Percentiles rank a stretch among this genome's conserved stretches.
Conservation (phyloP, 2,888 invertebrate genomes). For the Phyllotreta cruciferae region DNA sequence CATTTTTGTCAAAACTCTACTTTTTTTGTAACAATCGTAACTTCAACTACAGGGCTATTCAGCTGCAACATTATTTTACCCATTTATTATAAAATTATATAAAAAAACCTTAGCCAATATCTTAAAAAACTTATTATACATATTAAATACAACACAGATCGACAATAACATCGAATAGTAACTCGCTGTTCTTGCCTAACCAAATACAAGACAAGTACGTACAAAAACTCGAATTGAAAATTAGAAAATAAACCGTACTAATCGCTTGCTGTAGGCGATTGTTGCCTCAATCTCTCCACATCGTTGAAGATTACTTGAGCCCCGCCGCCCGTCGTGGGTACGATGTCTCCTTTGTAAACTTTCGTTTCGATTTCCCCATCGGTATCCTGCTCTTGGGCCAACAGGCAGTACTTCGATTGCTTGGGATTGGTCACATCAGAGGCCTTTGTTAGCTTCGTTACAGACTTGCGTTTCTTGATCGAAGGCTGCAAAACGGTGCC, state of each 20-base stretch:
- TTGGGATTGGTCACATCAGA: slow-evolving; percentile 76
- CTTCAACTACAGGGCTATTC: no score
- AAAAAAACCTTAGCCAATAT: no score
- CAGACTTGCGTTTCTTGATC: slow-evolving; percentile 81
- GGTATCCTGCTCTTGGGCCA: slow-evolving; percentile 90
- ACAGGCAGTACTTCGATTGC: slow-evolving; percentile 85
- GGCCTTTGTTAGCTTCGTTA: slow-evolving; percentile 81
- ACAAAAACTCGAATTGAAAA: not conserved
- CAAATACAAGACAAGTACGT: no score
- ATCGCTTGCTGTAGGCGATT: slow-evolving; percentile 68
- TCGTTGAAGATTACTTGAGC: slow-evolving; percentile 95
- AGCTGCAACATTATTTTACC: no score
- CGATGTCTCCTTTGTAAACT: slow-evolving; percentile 90
- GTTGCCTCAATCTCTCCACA: slow-evolving; percentile 86
- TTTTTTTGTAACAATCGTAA: no score
- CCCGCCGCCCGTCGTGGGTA: slow-evolving; percentile 93
- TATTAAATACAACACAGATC: no score
- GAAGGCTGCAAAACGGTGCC: slow-evolving; percentile 89
- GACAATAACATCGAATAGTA: no score
- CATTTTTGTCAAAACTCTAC: no score
- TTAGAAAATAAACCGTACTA: not conserved
- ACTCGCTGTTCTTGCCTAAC: no score
- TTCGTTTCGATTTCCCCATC: slow-evolving; percentile 94
- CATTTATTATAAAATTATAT: no score
- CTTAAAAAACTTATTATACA: no score